A percentile compares a stretch with the other conserved stretches of the same genome.
phyloP scores from a whole-genome alignment of 2,113 vertebrate genomes.

The Halcyon malimbica region DNA sequence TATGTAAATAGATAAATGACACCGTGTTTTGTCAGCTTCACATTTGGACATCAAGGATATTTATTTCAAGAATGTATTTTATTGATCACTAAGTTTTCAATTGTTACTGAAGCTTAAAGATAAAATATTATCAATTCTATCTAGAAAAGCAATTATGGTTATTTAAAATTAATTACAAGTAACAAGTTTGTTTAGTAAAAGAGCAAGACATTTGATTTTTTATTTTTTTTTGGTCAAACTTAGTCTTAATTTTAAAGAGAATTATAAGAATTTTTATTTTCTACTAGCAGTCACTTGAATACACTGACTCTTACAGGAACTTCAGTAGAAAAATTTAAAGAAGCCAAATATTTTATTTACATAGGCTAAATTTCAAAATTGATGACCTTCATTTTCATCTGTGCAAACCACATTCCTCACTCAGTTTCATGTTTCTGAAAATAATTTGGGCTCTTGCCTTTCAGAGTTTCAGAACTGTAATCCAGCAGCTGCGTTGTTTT shows the following conservation, averaged over 20 bases:
- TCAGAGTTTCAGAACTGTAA: not conserved
- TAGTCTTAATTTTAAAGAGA: not conserved
- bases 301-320: not conserved
- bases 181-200: not conserved
- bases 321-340: not conserved
- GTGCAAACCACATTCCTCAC: not conserved
- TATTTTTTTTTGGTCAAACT: not conserved
- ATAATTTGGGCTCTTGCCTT: not conserved
- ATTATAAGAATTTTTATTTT: not conserved
- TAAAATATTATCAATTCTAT: not conserved
- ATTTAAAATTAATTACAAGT: not conserved
- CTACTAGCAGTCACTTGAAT: not conserved
- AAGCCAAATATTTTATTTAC: not conserved
- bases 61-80: not conserved
- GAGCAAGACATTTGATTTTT: not conserved
- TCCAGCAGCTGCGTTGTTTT: not conserved
- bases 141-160: not conserved
- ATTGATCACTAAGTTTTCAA: not conserved
- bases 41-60: not conserved
- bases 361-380: conserved; percentile 18
- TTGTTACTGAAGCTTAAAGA: not conserved
- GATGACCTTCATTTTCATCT: conserved; percentile 21
- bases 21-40: not conserved
- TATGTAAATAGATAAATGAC: not conserved
- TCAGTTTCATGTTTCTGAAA: conserved; percentile 10